These are phyloP conservation scores for Myripristis murdjan DNA, from an alignment of 2,797 vertebrate species.

Conservation along the genomic window DNA sequence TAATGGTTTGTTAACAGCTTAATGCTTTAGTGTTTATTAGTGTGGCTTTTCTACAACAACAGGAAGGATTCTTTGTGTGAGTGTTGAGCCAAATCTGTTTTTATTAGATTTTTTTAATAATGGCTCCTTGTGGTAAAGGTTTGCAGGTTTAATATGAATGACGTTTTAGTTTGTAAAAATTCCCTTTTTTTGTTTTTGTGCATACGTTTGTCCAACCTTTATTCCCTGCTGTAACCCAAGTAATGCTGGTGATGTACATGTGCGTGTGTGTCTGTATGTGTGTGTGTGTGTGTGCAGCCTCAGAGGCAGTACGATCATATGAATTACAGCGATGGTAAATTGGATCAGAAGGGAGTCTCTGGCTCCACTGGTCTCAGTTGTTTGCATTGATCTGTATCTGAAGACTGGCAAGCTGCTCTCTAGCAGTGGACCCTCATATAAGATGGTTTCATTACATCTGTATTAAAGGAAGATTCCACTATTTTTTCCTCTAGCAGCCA, in stretches of 20 bases:
- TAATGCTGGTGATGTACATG: slow-evolving; percentile 15
- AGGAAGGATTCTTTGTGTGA: too few relatives aligned
- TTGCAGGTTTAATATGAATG: too few relatives aligned
- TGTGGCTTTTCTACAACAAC: too few relatives aligned
- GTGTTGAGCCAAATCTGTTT: too few relatives aligned
- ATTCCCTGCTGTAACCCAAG: not conserved
- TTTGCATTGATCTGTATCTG: slow-evolving; percentile 81
- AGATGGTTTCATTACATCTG: slow-evolving; percentile 36
- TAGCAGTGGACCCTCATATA: slow-evolving; percentile 40
- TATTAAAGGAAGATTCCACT: slow-evolving; percentile 25
- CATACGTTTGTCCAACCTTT: too few relatives aligned
- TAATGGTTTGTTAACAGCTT: too few relatives aligned
- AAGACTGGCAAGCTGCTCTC: slow-evolving; percentile 49
- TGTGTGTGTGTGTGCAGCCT: slow-evolving; percentile 42
- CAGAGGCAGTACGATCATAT: slow-evolving; percentile 50
- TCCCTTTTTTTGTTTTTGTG: not conserved
- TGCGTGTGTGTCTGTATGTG: slow-evolving; percentile 29
- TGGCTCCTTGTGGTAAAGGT: too few relatives aligned
- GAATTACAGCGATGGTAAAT: slow-evolving; percentile 78
- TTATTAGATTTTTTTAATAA: too few relatives aligned
- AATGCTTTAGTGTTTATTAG: too few relatives aligned
- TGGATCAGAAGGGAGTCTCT: slow-evolving; percentile 79
- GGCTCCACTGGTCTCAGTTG: slow-evolving; percentile 78
- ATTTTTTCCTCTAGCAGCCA: not conserved
- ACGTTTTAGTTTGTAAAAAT: too few relatives aligned